Percentiles rank a stretch among this genome's conserved stretches.
Evolutionary conservation across 2,113 vertebrate species (phyloP).

Genomic region (Oncorhynchus kisutch): DNA sequence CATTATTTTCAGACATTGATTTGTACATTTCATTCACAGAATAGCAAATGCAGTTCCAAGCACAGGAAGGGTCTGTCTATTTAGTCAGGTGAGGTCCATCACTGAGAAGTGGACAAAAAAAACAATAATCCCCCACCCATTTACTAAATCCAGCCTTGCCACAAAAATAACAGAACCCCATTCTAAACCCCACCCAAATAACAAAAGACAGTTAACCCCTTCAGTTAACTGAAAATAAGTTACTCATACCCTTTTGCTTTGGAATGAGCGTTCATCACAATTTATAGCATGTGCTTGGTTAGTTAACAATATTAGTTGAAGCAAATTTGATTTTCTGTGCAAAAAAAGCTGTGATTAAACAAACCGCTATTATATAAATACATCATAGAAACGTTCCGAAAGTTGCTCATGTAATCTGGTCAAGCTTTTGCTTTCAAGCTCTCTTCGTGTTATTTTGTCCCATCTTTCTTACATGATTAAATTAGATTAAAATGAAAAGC

Average conservation of each 20-base stretch:
- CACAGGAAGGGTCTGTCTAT: conserved; percentile 84
- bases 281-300: conserved; percentile 83
- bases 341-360: conserved; percentile 86
- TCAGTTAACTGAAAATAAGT: conserved; percentile 58
- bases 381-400: conserved; percentile 80
- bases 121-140: conserved; percentile 22
- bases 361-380: conserved; percentile 80
- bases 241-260: conserved; percentile 66
- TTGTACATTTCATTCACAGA: conserved; percentile 99
- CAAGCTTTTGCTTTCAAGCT: conserved; percentile 69
- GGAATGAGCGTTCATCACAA: conserved; percentile 79
- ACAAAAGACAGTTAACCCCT: conserved; percentile 56
- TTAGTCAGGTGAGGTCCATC: conserved; percentile 60
- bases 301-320: conserved; percentile 82
- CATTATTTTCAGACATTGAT: conserved; percentile 99
- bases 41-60: conserved; percentile 91
- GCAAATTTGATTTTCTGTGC: conserved; percentile 83
- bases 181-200: conserved; percentile 49
- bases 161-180: conserved; percentile 47
- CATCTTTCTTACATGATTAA: conserved; percentile 73
- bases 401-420: conserved; percentile 83
- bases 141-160: conserved; percentile 58
- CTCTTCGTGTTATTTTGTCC: conserved; percentile 67
- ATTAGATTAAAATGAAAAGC: conserved; percentile 80
- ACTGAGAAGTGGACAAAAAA: conserved; percentile 45